Percentiles rank a stretch among this genome's conserved stretches.
phyloP scores from a whole-genome alignment of 1,140 invertebrate genomes.

The Cydia fagiglandana region DNA sequence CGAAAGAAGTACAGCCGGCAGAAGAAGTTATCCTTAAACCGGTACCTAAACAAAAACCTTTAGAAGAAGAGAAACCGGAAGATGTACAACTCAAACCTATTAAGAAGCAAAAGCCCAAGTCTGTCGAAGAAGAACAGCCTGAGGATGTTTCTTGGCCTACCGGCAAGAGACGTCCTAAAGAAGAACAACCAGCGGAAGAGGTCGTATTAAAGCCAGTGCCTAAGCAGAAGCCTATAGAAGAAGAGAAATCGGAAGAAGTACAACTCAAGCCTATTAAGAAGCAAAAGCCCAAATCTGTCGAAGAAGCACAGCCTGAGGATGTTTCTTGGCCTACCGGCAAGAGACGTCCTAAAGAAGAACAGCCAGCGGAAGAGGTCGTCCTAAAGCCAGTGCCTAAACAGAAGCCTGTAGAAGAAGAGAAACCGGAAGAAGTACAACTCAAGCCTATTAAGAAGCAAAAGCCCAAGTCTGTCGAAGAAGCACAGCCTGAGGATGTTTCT shows the following conservation, averaged over 20 bases:
- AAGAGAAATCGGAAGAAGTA: constrained; percentile 54
- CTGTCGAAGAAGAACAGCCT: constrained; percentile 31
- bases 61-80: constrained; percentile 34
- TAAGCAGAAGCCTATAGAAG: constrained; percentile 43
- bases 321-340: constrained; percentile 60
- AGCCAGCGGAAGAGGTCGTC: constrained; percentile 36
- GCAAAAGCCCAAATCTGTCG: constrained; percentile 38
- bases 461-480: constrained; percentile 38
- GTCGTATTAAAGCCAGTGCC: constrained; percentile 66
- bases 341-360: constrained; percentile 42
- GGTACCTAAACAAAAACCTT: constrained; percentile 51
- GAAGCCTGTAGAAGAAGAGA: constrained; percentile 33
- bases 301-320: constrained; percentile 35
- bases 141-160: constrained; percentile 59
- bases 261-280: constrained; percentile 61
- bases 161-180: constrained; percentile 44
- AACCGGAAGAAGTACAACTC: constrained; percentile 41
- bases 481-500: constrained; percentile 49
- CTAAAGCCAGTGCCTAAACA: constrained; percentile 35
- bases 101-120: constrained; percentile 57
- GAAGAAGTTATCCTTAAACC: constrained; percentile 66
- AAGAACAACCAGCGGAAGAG: constrained; percentile 59
- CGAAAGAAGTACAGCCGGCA: constrained; percentile 14
- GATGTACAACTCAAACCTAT: constrained; percentile 36
- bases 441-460: constrained; percentile 55